phyloP scores from a whole-genome alignment of 1,140 invertebrate species.

The Trichomalopsis sarcophagae region DNA sequence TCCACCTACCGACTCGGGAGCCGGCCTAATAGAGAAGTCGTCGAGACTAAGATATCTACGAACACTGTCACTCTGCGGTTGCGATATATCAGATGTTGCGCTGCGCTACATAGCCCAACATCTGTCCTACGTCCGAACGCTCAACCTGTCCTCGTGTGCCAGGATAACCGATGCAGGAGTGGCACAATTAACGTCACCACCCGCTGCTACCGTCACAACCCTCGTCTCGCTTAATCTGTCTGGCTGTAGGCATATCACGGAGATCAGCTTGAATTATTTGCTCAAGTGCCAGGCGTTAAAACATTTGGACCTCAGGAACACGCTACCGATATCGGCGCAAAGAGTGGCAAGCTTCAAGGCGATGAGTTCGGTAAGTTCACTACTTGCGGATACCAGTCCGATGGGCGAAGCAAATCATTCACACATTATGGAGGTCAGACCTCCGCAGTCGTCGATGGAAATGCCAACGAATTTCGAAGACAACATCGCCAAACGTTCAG shows the following conservation, averaged over 20 bases:
- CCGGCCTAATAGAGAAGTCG: slow-evolving; percentile 87
- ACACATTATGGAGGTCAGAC: neutral
- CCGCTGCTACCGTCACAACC: slow-evolving; percentile 77
- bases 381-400: neutral
- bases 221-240: slow-evolving; percentile 84
- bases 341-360: slow-evolving; percentile 59
- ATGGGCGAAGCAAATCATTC: neutral
- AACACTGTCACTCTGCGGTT: slow-evolving; percentile 86
- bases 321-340: slow-evolving; percentile 84
- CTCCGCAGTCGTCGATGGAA: neutral
- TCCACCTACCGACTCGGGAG: slow-evolving; percentile 88
- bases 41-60: slow-evolving; percentile 87
- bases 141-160: slow-evolving; percentile 90
- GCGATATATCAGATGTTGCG: slow-evolving; percentile 91
- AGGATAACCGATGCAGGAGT: slow-evolving; percentile 92
- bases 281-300: slow-evolving; percentile 80
- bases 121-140: slow-evolving; percentile 81
- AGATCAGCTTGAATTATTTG: slow-evolving; percentile 86
- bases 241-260: slow-evolving; percentile 88
- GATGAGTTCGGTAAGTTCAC: neutral
- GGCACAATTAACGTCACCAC: slow-evolving; percentile 85
- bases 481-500: neutral
- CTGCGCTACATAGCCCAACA: slow-evolving; percentile 88
- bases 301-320: slow-evolving; percentile 78
- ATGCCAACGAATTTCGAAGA: neutral